These are phyloP conservation scores for Tyto alba DNA, from an alignment of 2,113 vertebrate species.

Conservation along the genomic window DNA sequence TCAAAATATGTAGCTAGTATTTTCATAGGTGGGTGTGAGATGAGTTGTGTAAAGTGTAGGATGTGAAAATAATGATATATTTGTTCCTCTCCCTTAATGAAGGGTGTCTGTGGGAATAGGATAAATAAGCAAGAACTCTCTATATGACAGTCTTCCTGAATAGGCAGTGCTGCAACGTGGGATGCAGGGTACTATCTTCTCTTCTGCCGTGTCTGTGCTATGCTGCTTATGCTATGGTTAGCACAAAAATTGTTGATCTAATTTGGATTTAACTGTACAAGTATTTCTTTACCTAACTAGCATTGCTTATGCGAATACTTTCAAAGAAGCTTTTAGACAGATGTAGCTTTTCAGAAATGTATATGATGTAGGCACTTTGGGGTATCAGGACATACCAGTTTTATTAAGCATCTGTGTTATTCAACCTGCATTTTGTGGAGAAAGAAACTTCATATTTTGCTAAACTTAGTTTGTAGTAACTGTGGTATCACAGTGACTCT, in stretches of 20 bases:
- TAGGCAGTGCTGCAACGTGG: not conserved
- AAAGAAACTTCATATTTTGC: not conserved
- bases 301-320: not conserved
- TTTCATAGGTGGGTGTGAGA: constrained; percentile 4
- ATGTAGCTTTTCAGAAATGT: not conserved
- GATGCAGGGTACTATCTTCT: not conserved
- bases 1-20: not conserved
- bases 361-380: not conserved
- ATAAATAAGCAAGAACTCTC: not conserved
- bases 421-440: not conserved
- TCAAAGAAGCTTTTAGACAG: not conserved
- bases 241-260: not conserved
- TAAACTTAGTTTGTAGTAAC: not conserved
- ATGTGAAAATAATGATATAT: constrained; percentile 8
- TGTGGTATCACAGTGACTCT: not conserved
- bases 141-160: not conserved
- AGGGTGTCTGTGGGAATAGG: not conserved
- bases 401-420: not conserved
- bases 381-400: not conserved
- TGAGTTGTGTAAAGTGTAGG: not conserved
- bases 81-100: constrained; percentile 4
- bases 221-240: not conserved
- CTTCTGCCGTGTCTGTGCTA: not conserved
- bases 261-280: not conserved
- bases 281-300: not conserved